phyloP scores from a whole-genome alignment of 2,113 vertebrate species.

The Pogona vitticeps region DNA sequence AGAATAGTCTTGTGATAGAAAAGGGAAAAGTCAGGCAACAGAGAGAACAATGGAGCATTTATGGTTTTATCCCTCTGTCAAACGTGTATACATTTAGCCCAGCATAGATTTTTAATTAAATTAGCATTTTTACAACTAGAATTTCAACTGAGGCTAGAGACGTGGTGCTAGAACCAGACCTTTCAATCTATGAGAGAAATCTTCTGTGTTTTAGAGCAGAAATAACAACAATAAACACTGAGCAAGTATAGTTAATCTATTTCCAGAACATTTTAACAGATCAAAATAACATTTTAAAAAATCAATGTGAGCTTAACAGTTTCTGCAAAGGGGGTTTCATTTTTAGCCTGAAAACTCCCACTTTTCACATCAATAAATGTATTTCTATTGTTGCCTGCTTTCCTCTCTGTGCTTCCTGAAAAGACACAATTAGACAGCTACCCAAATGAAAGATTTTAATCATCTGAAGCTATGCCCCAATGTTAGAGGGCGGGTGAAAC shows the following conservation, averaged over 20 bases:
- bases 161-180: constrained; percentile 3
- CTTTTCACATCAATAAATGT: constrained; percentile 9
- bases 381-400: neutral
- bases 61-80: neutral
- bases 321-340: neutral
- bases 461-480: neutral
- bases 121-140: neutral
- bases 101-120: neutral
- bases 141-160: constrained; percentile 12
- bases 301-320: neutral
- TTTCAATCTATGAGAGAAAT: neutral
- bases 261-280: constrained; percentile 29
- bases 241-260: constrained; percentile 30
- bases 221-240: constrained; percentile 26
- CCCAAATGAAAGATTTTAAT: neutral
- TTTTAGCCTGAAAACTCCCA: neutral
- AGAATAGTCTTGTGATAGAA: neutral
- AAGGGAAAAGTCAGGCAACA: neutral
- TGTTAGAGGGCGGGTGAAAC: neutral
- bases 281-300: constrained; percentile 22
- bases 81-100: neutral
- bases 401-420: neutral
- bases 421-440: fast-evolving
- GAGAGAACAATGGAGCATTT: neutral
- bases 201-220: constrained; percentile 21